These are phyloP conservation scores for Chirona hameri DNA, from an alignment of 2,888 invertebrate species.

Conservation along the genomic window DNA sequence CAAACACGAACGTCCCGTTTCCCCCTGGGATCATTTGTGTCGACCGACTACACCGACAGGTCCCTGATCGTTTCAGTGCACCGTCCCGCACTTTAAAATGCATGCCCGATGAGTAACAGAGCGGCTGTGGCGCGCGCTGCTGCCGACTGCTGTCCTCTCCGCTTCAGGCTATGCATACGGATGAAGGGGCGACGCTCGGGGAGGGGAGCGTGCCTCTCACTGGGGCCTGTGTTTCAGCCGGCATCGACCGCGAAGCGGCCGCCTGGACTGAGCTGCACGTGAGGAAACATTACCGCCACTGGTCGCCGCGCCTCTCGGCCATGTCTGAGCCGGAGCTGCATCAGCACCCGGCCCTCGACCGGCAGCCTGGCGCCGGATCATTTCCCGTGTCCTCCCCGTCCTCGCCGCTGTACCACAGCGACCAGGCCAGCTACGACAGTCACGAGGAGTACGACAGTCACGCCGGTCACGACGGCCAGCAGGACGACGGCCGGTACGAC, in stretches of 20 bases:
- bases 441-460: conserved; percentile 61
- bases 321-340: conserved; percentile 43
- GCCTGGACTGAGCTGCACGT: background rate
- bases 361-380: background rate
- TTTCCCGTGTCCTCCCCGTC: conserved; percentile 40
- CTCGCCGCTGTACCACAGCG: conserved; percentile 37
- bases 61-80: too few species aligned
- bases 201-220: background rate
- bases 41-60: too few species aligned
- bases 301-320: conserved; percentile 42
- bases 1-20: too few species aligned
- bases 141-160: background rate
- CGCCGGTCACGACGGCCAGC: conserved; percentile 56
- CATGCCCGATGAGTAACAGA: background rate
- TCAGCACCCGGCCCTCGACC: too few species aligned
- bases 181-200: background rate
- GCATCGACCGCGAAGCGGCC: background rate
- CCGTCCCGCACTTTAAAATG: background rate
- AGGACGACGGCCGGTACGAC: background rate
- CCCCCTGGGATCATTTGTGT: too few species aligned
- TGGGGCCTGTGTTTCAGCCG: background rate
- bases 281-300: background rate
- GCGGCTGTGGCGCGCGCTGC: background rate
- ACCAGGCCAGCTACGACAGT: too few species aligned
- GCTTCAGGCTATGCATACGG: background rate